phyloP scores from a whole-genome alignment of 35 echinoderm and acorn worm species.

The Stichopus chloronotus region DNA sequence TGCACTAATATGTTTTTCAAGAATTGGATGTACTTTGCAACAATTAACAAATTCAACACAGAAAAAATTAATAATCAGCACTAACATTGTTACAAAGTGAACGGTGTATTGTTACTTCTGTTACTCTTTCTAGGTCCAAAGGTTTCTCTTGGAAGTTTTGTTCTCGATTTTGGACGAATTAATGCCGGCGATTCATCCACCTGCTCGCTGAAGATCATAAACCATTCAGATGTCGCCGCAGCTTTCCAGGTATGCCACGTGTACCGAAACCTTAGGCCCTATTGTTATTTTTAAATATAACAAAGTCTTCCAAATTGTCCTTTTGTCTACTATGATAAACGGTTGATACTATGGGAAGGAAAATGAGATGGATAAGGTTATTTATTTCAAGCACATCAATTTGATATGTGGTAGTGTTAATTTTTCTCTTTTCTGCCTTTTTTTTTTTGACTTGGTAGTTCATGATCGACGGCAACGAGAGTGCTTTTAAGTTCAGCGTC shows the following conservation, averaged over 20 bases:
- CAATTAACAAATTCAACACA: too few species aligned
- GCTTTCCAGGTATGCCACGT: conserved; percentile 75
- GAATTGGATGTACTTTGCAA: too few species aligned
- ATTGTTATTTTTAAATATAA: too few species aligned
- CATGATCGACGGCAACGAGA: conserved; percentile 74
- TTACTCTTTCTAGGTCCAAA: conserved; percentile 65
- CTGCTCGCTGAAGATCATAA: conserved; percentile 77
- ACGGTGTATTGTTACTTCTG: too few species aligned
- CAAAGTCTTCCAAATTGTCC: too few species aligned
- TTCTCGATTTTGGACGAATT: conserved; percentile 83
- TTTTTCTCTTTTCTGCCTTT: neutral
- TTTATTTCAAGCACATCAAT: too few species aligned
- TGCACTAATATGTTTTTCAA: too few species aligned
- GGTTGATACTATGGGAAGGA: too few species aligned
- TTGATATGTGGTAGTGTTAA: neutral
- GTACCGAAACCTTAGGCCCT: neutral
- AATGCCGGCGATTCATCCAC: conserved; percentile 63
- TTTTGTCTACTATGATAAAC: too few species aligned
- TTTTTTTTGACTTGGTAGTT: conserved; percentile 58
- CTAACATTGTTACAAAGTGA: too few species aligned
- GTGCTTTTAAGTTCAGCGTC: conserved; percentile 85
- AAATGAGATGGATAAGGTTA: too few species aligned
- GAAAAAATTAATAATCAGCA: too few species aligned
- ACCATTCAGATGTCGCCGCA: conserved; percentile 83
- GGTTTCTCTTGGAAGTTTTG: conserved; percentile 65